phyloP scores from a whole-genome alignment of 2,888 invertebrate species.

The Drosophila neotestacea region DNA sequence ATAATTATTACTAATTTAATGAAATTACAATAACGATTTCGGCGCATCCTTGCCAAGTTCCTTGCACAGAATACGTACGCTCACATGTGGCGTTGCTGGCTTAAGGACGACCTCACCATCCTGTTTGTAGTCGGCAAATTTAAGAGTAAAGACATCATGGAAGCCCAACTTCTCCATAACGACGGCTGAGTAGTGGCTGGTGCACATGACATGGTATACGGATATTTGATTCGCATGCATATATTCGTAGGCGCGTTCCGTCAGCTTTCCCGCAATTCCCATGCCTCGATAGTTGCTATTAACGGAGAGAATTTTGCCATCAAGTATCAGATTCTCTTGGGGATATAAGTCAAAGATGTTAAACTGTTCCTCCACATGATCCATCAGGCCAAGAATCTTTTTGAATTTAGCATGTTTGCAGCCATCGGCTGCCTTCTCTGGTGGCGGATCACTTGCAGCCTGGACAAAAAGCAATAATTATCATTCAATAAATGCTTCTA shows the following conservation, averaged over 20 bases:
- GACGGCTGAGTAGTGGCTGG: slow-evolving; percentile 91
- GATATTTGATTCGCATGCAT: slow-evolving; percentile 83
- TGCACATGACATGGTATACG: slow-evolving; percentile 90
- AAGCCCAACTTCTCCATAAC: slow-evolving; percentile 90
- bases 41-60: slow-evolving; percentile 75
- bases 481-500: not conserved
- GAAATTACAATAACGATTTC: slow-evolving; percentile 39
- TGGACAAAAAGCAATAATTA: not conserved
- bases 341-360: slow-evolving; percentile 86
- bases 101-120: slow-evolving; percentile 88
- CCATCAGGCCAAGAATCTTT: slow-evolving; percentile 86
- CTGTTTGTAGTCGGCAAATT: slow-evolving; percentile 88
- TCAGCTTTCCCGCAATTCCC: slow-evolving; percentile 84
- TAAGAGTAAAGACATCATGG: slow-evolving; percentile 88
- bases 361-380: slow-evolving; percentile 85
- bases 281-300: slow-evolving; percentile 84
- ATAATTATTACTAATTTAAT: slow-evolving; percentile 35
- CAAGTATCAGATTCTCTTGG: slow-evolving; percentile 81
- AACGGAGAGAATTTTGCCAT: slow-evolving; percentile 85
- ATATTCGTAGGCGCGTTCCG: slow-evolving; percentile 82
- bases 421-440: slow-evolving; percentile 65
- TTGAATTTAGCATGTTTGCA: slow-evolving; percentile 86
- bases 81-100: slow-evolving; percentile 88
- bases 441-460: slow-evolving; percentile 36
- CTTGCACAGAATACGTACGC: slow-evolving; percentile 87